These are phyloP conservation scores for Myanophis thanlyinensis DNA, from an alignment of 2,113 vertebrate species.

Conservation along the genomic window DNA sequence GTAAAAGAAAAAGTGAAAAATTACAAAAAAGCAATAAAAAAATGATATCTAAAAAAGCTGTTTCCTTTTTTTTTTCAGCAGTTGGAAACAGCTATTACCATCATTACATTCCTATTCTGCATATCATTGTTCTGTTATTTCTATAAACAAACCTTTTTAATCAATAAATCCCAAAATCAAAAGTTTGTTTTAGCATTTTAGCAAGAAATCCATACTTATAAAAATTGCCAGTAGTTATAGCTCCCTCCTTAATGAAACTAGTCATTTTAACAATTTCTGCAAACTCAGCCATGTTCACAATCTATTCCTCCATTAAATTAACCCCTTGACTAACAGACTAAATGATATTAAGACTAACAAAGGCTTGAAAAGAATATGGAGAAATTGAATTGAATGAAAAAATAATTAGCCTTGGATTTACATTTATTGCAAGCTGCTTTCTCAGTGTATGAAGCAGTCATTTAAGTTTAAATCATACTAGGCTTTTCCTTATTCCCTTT, in stretches of 20 bases:
- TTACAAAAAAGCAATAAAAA: not conserved
- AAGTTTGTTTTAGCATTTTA: not conserved
- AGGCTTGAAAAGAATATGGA: not conserved
- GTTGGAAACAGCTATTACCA: not conserved
- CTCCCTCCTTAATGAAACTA: not conserved
- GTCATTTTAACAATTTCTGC: not conserved
- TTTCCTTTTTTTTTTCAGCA: not conserved
- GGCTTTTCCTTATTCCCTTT: not conserved
- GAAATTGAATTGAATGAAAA: not conserved
- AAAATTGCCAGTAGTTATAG: not conserved
- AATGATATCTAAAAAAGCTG: not conserved
- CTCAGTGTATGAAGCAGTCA: not conserved
- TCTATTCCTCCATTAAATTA: not conserved
- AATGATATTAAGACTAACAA: not conserved
- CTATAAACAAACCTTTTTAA: too few relatives aligned
- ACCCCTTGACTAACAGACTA: not conserved
- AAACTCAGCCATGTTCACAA: not conserved
- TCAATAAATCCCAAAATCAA: not conserved
- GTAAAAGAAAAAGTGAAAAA: not conserved
- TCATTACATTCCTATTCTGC: not conserved
- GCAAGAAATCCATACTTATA: not conserved
- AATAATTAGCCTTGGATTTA: not conserved
- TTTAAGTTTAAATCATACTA: not conserved
- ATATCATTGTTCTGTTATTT: not conserved
- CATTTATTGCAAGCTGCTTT: not conserved